Evolutionary conservation across 2,888 invertebrate genomes (phyloP), one percentile per base, ranked within the genome.

Genomic region (Macrosoma leucophasiata): DNA sequence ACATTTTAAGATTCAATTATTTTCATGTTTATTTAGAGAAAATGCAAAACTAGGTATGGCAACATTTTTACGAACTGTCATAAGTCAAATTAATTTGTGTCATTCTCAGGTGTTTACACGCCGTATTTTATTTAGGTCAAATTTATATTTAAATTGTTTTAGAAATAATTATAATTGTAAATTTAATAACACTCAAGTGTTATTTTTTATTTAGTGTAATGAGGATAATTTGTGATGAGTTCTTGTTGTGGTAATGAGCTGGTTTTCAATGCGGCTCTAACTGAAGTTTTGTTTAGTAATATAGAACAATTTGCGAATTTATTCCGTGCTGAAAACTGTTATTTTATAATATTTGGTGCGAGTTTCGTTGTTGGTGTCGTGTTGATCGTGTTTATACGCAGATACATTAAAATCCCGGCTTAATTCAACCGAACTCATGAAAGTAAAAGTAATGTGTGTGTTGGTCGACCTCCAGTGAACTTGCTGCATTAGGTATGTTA

Each of bases 201-300:
- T 30, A 43, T 37, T 36, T n/a, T n/a, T n/a, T n/a, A 20, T 38
- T 39, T 19, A 27, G 42, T 50, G 37, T 54, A 46, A 41, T 47
- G 41, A 36, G 42, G 38, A 46, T 14, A 45, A 49, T 52, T 62
- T 72, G 82, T 79, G 56, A 84, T 84, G 82, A 78, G 63, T 77
- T 73, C 74, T 65, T 84, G 82, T 69, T 84, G 82, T 46, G 75
- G 81, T 42, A 75, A 78, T 56, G 82, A 84, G 48, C 58, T 73
- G 40, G 45, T 82, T 49, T 65, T 68, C 49, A 73, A 69, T 68
- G 72, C 82, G 43, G 81, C 73, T 40, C 46, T 75, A 42, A 61
- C 62, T 52, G 75, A 82, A 64, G 64, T 82, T 48, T 49, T 79
- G 40, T 58, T 63, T 31, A 59, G 62, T 57, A 73, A 78, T 72